Evolutionary conservation across 2,797 vertebrate genomes (phyloP).

Genomic region (Microctenopoma steveboyesi): DNA sequence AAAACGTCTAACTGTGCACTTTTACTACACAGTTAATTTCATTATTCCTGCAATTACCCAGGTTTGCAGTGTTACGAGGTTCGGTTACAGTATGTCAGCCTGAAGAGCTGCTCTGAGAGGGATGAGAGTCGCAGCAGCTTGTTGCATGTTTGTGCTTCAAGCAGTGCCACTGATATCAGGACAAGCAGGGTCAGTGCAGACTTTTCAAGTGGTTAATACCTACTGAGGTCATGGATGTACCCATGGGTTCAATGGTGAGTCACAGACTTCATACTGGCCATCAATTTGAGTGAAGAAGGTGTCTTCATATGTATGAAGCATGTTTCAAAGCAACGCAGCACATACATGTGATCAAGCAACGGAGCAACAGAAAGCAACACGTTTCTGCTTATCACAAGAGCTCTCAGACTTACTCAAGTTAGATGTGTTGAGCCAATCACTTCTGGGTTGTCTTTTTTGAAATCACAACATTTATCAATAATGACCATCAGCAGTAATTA

Average conservation of each 20-base stretch:
- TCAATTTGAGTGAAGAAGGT: conserved; percentile 9
- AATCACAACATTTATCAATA: conserved; percentile 11
- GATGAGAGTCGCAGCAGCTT: conserved; percentile 47
- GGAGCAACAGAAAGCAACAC: conserved; percentile 11
- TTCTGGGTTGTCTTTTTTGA: conserved; percentile 9
- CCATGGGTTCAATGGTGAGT: conserved; percentile 29
- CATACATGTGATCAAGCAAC: neutral
- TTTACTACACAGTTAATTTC: conserved; percentile 36
- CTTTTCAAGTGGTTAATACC: conserved; percentile 15
- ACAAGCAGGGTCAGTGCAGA: conserved; percentile 21
- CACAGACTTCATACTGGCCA: conserved; percentile 16
- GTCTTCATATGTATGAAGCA: conserved; percentile 10
- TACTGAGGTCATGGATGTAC: conserved; percentile 21
- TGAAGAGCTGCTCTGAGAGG: conserved; percentile 56
- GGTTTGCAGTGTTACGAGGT: conserved; percentile 32
- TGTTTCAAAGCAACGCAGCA: neutral
- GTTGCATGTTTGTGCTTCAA: conserved; percentile 22
- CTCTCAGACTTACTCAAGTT: neutral
- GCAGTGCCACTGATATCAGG: conserved; percentile 22
- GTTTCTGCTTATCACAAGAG: neutral
- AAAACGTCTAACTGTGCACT: conserved; percentile 43
- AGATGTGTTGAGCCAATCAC: conserved; percentile 20
- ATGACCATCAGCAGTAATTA: conserved; percentile 7
- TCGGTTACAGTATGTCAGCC: conserved; percentile 41
- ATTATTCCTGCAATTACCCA: conserved; percentile 10